Percentiles rank a stretch among this genome's conserved stretches.
Conservation (phyloP, 2,888 invertebrate genomes). For the Cephus nigrinus region DNA sequence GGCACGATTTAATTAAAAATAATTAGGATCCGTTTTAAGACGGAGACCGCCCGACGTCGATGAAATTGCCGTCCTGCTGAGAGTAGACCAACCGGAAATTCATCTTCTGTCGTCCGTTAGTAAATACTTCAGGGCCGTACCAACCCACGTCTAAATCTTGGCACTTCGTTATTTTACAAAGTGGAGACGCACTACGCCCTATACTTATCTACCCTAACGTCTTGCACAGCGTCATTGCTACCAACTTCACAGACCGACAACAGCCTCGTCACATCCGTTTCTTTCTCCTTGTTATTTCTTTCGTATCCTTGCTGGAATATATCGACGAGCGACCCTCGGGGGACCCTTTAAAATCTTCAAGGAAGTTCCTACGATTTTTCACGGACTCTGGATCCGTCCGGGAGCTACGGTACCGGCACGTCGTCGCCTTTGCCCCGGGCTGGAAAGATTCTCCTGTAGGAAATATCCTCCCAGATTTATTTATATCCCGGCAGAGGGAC, state of each 20-base stretch:
- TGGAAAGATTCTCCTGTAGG: not conserved
- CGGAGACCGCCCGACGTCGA: conserved; percentile 29
- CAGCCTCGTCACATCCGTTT: not conserved
- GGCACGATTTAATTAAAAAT: conserved; percentile 43
- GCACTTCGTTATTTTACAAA: not conserved
- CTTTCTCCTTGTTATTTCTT: not conserved
- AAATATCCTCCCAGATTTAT: not conserved
- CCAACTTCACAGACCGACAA: not conserved
- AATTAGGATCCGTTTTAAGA: conserved; percentile 42
- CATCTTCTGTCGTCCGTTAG: not conserved
- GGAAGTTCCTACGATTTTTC: not conserved
- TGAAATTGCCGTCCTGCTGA: conserved; percentile 34
- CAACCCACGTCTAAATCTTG: not conserved
- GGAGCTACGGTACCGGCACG: not conserved
- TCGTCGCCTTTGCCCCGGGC: not conserved
- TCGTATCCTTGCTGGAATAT: not conserved
- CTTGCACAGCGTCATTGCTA: not conserved
- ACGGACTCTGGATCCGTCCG: not conserved
- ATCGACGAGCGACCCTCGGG: not conserved
- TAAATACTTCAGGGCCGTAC: not conserved
- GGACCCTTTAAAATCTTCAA: not conserved
- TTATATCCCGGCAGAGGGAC: not conserved
- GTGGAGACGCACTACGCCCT: not conserved
- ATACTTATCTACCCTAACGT: not conserved
- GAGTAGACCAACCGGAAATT: not conserved